These are phyloP conservation scores for Drosophila parvula DNA, from an alignment of 1,140 invertebrate genomes.

Conservation along the genomic window DNA sequence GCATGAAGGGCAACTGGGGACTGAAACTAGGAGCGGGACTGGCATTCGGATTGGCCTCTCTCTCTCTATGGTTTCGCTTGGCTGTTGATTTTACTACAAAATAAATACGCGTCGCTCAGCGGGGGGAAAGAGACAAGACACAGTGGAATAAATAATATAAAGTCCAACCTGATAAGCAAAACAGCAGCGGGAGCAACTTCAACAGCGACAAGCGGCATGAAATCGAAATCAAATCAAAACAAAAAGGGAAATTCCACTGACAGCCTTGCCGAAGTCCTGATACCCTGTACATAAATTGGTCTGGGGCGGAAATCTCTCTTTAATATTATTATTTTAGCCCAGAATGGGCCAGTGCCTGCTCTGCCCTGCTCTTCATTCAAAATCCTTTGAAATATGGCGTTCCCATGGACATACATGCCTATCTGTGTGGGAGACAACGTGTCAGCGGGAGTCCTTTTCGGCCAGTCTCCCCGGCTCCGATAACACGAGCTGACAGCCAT, in stretches of 20 bases:
- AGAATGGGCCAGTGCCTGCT: background rate
- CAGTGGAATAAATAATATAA: constrained; percentile 73
- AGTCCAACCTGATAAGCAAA: constrained; percentile 77
- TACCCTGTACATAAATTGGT: constrained; percentile 2
- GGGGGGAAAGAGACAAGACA: constrained; percentile 28
- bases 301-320: too few species aligned
- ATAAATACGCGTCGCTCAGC: constrained; percentile 58
- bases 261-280: constrained; percentile 9
- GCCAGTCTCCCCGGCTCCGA: constrained; percentile 25
- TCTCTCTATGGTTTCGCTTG: constrained; percentile 17
- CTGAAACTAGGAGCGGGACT: background rate
- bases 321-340: constrained; percentile 7
- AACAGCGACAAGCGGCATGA: constrained; percentile 31
- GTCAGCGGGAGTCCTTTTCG: constrained; percentile 45
- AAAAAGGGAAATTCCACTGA: constrained; percentile 16
- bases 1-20: constrained; percentile 34
- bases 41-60: constrained; percentile 4
- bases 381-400: constrained; percentile 61
- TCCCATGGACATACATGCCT: constrained; percentile 16
- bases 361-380: constrained; percentile 19
- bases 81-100: constrained; percentile 75
- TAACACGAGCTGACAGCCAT: constrained; percentile 69
- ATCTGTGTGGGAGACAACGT: constrained; percentile 33
- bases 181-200: constrained; percentile 27
- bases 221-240: constrained; percentile 74